Evolutionary conservation across 1,140 invertebrate species (phyloP).

Genomic region (Ceratina australensis): DNA sequence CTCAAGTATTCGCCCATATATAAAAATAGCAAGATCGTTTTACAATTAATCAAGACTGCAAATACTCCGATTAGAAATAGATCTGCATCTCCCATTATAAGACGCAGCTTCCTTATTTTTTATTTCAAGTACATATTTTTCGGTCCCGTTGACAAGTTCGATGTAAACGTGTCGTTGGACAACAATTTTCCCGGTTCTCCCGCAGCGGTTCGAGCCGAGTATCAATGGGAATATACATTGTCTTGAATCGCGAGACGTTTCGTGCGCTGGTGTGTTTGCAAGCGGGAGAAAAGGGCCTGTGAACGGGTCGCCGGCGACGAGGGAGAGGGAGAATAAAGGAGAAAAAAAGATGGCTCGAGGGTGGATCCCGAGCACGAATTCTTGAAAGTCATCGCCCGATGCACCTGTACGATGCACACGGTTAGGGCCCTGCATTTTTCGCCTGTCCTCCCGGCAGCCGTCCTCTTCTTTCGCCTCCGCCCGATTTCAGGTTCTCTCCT

Average conservation of each 20-base stretch:
- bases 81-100: no score
- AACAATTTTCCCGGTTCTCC: background rate
- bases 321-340: no score
- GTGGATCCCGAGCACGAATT: conserved; percentile 63
- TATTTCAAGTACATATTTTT: background rate
- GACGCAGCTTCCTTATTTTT: no score
- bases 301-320: conserved; percentile 13
- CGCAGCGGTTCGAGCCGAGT: background rate
- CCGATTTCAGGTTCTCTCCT: conserved; percentile 27
- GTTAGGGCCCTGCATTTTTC: conserved; percentile 61
- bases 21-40: no score
- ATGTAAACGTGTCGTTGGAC: background rate
- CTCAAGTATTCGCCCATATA: no score
- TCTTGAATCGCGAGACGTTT: background rate
- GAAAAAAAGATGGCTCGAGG: conserved; percentile 58
- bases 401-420: conserved; percentile 55
- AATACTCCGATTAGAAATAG: no score
- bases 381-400: conserved; percentile 63
- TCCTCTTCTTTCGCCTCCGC: conserved; percentile 19
- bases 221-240: conserved; percentile 18
- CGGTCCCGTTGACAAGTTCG: no score
- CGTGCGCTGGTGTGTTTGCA: conserved; percentile 12
- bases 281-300: conserved; percentile 23
- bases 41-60: no score
- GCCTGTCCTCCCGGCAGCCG: conserved; percentile 49